A percentile compares a stretch with the other conserved stretches of the same genome.
Conservation (phyloP, 2,113 vertebrate species). For the Pelvicachromis taeniatus region DNA sequence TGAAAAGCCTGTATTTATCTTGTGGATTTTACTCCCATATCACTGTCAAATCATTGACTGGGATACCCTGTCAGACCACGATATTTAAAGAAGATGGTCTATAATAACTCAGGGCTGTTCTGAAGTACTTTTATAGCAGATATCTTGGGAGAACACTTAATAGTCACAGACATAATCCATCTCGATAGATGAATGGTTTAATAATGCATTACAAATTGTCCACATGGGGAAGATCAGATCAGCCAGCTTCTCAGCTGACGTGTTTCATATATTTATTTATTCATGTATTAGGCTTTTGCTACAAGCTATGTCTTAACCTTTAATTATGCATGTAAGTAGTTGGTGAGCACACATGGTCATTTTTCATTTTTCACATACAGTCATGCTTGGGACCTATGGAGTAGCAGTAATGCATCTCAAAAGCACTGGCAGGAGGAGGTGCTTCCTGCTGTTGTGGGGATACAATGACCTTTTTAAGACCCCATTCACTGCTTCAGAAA, state of each 20-base stretch:
- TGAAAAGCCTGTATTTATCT: background rate
- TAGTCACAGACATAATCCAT: conserved; percentile 43
- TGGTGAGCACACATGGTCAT: background rate
- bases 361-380: background rate
- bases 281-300: background rate
- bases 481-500: background rate
- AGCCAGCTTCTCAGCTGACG: background rate
- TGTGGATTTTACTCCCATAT: background rate
- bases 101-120: conserved; percentile 25
- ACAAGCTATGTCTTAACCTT: background rate
- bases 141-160: conserved; percentile 48
- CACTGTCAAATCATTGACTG: background rate
- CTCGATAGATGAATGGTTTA: conserved; percentile 57
- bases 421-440: background rate
- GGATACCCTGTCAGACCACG: background rate
- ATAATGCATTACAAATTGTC: conserved; percentile 58
- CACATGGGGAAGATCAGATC: conserved; percentile 33
- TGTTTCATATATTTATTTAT: background rate
- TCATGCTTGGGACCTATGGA: background rate
- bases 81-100: conserved; percentile 28
- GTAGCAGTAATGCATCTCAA: background rate
- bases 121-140: conserved; percentile 52
- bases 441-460: background rate
- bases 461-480: conserved; percentile 31
- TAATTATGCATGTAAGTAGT: conserved; percentile 7